Base-by-base conservation (phyloP, 53 echinoderm and acorn worm genomes). In the Glandiceps talaboti region DNA sequence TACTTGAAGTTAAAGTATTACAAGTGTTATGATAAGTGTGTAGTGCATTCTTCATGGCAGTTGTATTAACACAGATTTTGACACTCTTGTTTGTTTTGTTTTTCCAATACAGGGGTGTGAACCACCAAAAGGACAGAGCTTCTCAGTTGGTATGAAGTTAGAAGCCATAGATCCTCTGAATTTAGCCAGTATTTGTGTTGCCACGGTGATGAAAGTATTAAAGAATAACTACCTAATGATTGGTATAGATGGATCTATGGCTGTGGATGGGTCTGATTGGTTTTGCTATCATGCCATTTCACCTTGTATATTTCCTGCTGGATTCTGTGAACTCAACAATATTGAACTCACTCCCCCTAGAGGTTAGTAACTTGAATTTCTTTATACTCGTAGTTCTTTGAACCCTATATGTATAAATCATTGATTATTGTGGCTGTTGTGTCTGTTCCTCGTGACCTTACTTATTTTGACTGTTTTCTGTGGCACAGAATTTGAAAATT, bases 241-340 rank as follows among this genome's bases (percentile, higher is more conserved):
- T 25, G 93, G 87, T 33, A 89, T 96, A 27, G 97, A 96, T 74
- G 91, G 92, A n/a, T 93, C 90, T 80, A 79, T 90, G 30, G 91
- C 88, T 27, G 89, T 87, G 29, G 31, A 31, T 31, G 88, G 83
- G 30, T 87, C 79, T 82, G 90, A 92, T 87, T 93, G 92, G 91
- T 96, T 96, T 86, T 95, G 96, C 78, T 92, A 92, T 76, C 96
- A 95, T 77, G 83, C 81, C 30, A 92, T 88, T 28, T 92, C 96
- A 14, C 82, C 96, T 20, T 85, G 90, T 6, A 88, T 95, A 29
- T 88, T 95, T 0, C 96, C 92, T 0, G 91, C 92, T 1, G 97
- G 97, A 0, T 96, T 96, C 84, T 96, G 97, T 82, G 92, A 96
- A 33, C 88, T 92, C 77, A 90, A 96, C 79, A 89, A 93, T 79